Evolutionary conservation across 2,113 vertebrate species (phyloP).

Genomic region (Daboia siamensis): DNA sequence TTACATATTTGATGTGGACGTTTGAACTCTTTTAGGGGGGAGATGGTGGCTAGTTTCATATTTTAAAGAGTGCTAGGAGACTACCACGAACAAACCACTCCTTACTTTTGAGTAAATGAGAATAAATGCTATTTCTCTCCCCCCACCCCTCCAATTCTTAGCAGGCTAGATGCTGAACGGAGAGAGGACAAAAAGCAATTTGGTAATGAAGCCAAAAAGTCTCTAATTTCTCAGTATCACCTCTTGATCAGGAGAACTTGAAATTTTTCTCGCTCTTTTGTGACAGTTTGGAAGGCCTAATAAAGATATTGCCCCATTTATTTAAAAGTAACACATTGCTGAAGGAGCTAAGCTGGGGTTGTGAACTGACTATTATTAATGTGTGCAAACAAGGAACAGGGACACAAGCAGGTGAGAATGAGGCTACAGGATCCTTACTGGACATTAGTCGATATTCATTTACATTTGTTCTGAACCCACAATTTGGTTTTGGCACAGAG

Average conservation of each 20-base stretch:
- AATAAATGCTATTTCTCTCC: background rate
- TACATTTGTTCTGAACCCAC: background rate
- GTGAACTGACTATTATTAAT: background rate
- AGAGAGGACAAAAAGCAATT: background rate
- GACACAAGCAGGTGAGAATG: background rate
- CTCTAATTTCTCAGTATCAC: background rate
- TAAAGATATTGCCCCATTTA: background rate
- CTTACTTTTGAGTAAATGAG: background rate
- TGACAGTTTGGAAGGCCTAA: background rate
- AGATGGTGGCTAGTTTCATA: background rate
- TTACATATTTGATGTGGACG: background rate
- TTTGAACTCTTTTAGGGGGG: background rate
- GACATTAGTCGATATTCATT: constrained; percentile 7
- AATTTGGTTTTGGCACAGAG: background rate
- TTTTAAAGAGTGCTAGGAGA: background rate
- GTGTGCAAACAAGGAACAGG: background rate
- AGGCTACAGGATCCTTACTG: background rate
- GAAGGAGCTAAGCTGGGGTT: background rate
- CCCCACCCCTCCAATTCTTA: background rate
- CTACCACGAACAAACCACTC: background rate
- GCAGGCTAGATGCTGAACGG: background rate
- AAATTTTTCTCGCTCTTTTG: background rate
- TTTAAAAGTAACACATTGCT: background rate
- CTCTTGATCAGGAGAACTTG: background rate
- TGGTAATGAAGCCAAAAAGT: background rate